Conservation (phyloP, 2,797 vertebrate genomes). For the Merluccius polli region DNA sequence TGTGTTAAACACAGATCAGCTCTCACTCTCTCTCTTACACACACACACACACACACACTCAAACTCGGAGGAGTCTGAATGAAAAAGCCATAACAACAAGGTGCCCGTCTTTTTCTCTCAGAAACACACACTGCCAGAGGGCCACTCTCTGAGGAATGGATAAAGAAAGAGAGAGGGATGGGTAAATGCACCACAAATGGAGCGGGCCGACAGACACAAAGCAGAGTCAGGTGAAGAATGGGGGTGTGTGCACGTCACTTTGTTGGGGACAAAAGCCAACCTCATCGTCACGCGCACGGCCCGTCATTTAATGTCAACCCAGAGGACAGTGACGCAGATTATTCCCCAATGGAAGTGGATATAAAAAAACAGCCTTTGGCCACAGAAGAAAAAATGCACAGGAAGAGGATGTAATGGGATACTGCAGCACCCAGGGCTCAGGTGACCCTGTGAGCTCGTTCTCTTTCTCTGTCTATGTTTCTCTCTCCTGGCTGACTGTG, state of each 20-base stretch:
- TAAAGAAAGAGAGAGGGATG: conserved; percentile 16
- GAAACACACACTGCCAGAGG: background rate
- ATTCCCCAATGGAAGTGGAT: background rate
- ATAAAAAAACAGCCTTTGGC: background rate
- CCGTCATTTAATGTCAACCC: background rate
- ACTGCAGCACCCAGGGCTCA: background rate
- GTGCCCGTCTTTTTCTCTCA: background rate
- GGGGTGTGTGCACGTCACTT: too few species aligned
- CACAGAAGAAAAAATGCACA: background rate
- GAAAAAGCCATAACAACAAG: conserved; percentile 1
- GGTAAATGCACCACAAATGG: conserved; percentile 26
- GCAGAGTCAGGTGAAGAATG: background rate
- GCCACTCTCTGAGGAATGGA: background rate
- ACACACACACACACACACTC: too few species aligned
- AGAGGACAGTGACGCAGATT: background rate
- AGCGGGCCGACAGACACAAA: background rate
- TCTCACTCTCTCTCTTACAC: conserved; percentile 17
- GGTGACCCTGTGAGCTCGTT: background rate
- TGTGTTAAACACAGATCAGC: conserved; percentile 54
- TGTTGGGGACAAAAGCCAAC: conserved; percentile 36
- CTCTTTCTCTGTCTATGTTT: background rate
- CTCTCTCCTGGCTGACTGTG: too few species aligned
- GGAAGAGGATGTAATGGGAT: background rate
- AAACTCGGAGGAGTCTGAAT: too few species aligned
- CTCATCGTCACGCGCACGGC: conserved; percentile 16